Evolutionary conservation across 2,797 vertebrate species (phyloP), one percentile per base, ranked within the genome.

Genomic region (Sciurus vulgaris): DNA sequence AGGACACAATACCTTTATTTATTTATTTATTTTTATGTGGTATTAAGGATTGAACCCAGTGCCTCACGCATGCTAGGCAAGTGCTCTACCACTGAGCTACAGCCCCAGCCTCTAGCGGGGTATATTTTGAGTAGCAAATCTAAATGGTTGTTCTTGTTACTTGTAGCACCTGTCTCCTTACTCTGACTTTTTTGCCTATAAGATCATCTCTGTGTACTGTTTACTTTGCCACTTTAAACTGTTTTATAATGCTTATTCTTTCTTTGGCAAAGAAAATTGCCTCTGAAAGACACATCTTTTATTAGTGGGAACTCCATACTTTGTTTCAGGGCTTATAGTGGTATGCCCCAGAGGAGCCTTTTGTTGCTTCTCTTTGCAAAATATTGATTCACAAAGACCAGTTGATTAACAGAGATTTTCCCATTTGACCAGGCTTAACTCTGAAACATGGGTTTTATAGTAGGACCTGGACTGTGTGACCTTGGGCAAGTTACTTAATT

Each of bases 171-270:
- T 72, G 14, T 89, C 17, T 61, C 38, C 59, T 95, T 74, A 70
- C 47, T 9, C 30, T 74, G 78, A 51, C 30, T 94, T 97, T 17
- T 95, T 83, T 96, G 61, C 44, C 41, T 94, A 7, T 82, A 54
- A 65, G 49, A 35, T 74, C 59, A 79, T 1, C 10, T 1, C n/a
- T 83, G n/a, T 95, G 38, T 41, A 0, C 1, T 67, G 72, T 97
- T 70, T 47, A 12, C 86, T 93, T 88, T 89, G 78, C 33, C n/a
- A 73, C 47, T 93, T 96, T 8, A 86, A 73, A 2, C 1, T 65
- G 28, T 95, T 97, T 97, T 17, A 61, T 67, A 61, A 28, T 85
- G 22, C 41, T 84, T 85, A 12, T 14, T 91, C 47, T 95, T 81
- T 92, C 74, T 88, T 12, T 54, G 41, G 61, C 69, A 72, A 79